These are phyloP conservation scores for Agrotis clavis DNA, from an alignment of 2,888 invertebrate species.

Conservation along the genomic window DNA sequence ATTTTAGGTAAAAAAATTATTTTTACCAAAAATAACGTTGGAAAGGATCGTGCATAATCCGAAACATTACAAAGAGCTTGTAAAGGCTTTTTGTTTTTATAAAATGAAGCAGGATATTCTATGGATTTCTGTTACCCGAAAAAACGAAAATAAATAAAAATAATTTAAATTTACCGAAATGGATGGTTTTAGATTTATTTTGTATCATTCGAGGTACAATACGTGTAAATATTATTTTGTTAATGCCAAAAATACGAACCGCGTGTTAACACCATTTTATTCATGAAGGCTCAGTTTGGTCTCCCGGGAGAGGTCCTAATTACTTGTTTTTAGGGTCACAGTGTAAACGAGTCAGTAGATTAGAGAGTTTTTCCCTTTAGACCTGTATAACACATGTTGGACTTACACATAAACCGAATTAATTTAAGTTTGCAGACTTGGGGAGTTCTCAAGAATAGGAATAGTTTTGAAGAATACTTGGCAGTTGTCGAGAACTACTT, in stretches of 20 bases:
- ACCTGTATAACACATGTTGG: conserved; percentile 37
- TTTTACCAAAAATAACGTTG: neutral
- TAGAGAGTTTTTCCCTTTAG: conserved; percentile 67
- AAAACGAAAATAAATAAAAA: no score
- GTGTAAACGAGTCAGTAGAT: conserved; percentile 71
- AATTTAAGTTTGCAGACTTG: conserved; percentile 49
- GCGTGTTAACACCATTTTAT: conserved; percentile 42
- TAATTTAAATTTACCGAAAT: neutral
- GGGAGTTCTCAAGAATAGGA: conserved; percentile 20
- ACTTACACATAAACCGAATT: conserved; percentile 18
- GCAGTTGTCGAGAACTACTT: conserved; percentile 8
- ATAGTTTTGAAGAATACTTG: conserved; percentile 45
- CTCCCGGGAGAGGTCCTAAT: conserved; percentile 70
- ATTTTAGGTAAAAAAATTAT: no score
- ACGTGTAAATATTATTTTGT: conserved; percentile 3
- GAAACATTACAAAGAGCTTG: neutral
- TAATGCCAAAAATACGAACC: conserved; percentile 25
- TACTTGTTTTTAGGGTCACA: conserved; percentile 73
- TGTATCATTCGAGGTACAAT: neutral
- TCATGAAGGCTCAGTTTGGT: conserved; percentile 49
- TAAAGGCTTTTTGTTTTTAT: neutral
- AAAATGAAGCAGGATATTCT: neutral
- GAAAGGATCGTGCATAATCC: neutral
- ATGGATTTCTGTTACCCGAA: no score
- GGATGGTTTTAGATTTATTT: neutral